Percentiles rank a stretch among this genome's conserved stretches.
These are phyloP conservation scores for Ditula angustiorana DNA, from an alignment of 2,888 invertebrate genomes.

Conservation along the genomic window DNA sequence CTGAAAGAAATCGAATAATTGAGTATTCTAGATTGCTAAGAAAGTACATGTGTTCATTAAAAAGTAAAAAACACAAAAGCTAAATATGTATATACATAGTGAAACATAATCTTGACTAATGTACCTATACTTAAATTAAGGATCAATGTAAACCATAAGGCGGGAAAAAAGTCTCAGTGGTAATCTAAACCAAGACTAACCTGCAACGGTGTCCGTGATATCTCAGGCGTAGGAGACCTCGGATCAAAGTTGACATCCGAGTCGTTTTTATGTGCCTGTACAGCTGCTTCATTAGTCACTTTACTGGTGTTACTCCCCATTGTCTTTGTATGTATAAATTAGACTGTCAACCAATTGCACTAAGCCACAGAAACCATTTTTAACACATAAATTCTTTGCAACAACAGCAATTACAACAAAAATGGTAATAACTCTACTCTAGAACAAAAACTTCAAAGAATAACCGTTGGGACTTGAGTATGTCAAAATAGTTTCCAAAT, in stretches of 20 bases:
- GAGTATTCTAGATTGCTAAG: neutral
- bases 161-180: slow-evolving; percentile 5
- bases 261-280: slow-evolving; percentile 60
- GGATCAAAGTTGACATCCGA: slow-evolving; percentile 78
- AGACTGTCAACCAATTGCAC: slow-evolving; percentile 18
- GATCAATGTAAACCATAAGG: too few relatives aligned
- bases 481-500: slow-evolving; percentile 66
- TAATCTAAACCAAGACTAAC: slow-evolving; percentile 59
- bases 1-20: slow-evolving; percentile 57
- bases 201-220: slow-evolving; percentile 86
- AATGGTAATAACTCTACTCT: slow-evolving; percentile 30
- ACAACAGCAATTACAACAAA: slow-evolving; percentile 7
- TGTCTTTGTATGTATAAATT: slow-evolving; percentile 41
- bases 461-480: slow-evolving; percentile 67
- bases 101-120: too few relatives aligned
- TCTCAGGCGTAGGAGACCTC: slow-evolving; percentile 86
- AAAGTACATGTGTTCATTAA: neutral
- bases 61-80: too few relatives aligned
- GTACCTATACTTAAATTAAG: too few relatives aligned
- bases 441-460: slow-evolving; percentile 57
- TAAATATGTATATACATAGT: too few relatives aligned
- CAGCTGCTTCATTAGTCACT: slow-evolving; percentile 59
- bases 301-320: slow-evolving; percentile 81
- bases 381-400: slow-evolving; percentile 4
- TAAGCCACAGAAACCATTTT: slow-evolving; percentile 25